Evolutionary conservation across 2,113 vertebrate species (phyloP), one percentile per base, ranked within the genome.

Genomic region (Pomatorhinus ruficollis): DNA sequence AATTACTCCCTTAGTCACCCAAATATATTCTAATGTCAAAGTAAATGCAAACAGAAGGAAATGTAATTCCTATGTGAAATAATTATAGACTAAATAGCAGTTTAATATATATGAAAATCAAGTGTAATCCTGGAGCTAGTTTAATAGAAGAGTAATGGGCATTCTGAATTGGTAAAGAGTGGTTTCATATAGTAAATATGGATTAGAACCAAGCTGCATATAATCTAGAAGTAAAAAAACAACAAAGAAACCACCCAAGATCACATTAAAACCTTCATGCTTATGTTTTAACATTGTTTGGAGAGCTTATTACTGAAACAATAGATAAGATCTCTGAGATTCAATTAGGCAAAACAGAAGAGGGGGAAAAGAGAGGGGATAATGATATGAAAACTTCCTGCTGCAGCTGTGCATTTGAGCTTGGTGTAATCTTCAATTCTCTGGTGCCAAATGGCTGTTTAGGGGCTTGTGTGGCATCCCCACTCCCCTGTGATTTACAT

Each of bases 101-200:
- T 91, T 95, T 97, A 95, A 97, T 96, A 95, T 95, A 93, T 96
- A 96, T 96, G 82, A 93, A 96, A 97, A 97, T 96, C 15, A 83
- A 65, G 35, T 39, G 9, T 83, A 72, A 65, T 80, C 50, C 54
- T 94, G 42, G 7, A 93, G 68, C 23, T 57, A 68, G 14, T 88
- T 93, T 94, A 88, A 39, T 70, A 60, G 35, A 71, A 42, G 33
- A 66, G 12, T 74, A 80, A 72, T 80, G 63, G 39, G 30, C 35
- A 54, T 93, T 94, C 93, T 94, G 79, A 88, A 70, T 87, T 93
- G 87, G 70, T 85, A 95, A 95, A 72, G 21, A 65, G 82, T 70
- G 25, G 59, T 85, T 61, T 59, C 74, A 74, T 52, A 15, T 35
- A 83, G 42, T 60, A 90, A 92, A 90, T 70, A 56, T 18, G 45